These are phyloP conservation scores for Ormyrus pomaceus DNA, from an alignment of 2,888 invertebrate species.

Conservation along the genomic window DNA sequence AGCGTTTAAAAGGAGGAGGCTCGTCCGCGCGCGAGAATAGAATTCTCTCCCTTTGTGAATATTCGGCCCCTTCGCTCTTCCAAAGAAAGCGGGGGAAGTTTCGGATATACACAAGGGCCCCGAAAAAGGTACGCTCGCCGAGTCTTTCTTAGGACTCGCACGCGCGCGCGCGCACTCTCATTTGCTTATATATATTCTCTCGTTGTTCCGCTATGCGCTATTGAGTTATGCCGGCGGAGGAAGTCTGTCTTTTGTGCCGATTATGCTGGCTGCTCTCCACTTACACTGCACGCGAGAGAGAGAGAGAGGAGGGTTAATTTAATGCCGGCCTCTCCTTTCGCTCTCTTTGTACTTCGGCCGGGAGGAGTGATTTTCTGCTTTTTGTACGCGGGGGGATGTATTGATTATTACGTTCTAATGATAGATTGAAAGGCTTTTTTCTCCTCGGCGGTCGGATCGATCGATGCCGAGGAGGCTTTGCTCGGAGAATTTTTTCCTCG, in stretches of 20 bases:
- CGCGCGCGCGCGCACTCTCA: background rate
- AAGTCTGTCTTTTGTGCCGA: conserved; percentile 32
- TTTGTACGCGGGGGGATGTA: background rate
- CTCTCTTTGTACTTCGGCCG: background rate
- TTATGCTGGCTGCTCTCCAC: conserved; percentile 9
- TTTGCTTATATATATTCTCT: conserved; percentile 27
- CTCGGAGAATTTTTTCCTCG: background rate
- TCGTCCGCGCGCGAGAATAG: conserved; percentile 20
- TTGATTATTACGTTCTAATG: conserved; percentile 44
- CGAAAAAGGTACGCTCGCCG: background rate
- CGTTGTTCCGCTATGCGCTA: conserved; percentile 1
- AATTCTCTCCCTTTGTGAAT: conserved; percentile 8
- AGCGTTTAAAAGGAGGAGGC: conserved; percentile 17
- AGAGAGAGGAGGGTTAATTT: conserved; percentile 34
- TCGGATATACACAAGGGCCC: background rate
- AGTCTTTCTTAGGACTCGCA: conserved; percentile 2
- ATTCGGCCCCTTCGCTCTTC: conserved; percentile 6
- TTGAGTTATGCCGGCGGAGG: conserved; percentile 6
- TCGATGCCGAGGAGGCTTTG: no score
- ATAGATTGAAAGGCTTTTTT: conserved; percentile 14
- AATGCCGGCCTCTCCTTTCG: conserved; percentile 7
- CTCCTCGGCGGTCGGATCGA: no score
- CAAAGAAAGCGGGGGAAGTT: conserved; percentile 31
- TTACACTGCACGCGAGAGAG: background rate
- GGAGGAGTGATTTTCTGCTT: conserved; percentile 39